Base-by-base conservation (phyloP, 2,113 vertebrate species). In the Oreotrochilus melanogaster region DNA sequence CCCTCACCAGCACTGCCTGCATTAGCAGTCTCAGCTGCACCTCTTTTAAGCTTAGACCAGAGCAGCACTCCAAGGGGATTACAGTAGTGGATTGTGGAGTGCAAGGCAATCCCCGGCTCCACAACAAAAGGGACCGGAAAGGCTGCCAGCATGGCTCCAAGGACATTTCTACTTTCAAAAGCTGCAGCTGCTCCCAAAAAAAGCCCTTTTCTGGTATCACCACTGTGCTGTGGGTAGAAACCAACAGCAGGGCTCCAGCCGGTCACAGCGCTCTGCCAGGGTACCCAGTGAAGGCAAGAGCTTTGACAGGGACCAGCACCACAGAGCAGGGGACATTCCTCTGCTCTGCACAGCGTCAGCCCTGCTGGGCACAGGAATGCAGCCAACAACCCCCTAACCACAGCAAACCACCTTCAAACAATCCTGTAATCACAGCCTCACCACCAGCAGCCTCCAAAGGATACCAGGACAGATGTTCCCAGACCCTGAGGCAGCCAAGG, bases 11-110 rank as follows among this genome's bases (percentile, higher is more conserved):
- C 37, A 21, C 91, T 30, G 79, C 75, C 84, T 66, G 66, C 81
- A 95, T 95, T 91, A 92, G 81, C 89, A 94, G 92, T 95, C 94
- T 87, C 91, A 54, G 87, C 76, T 74, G 53, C 61, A 86, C 48
- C 57, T 51, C 91, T 84, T 64, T 72, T 42, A 37, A 72, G 11
- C 57, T 88, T 50, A 66, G 81, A 69, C 66, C 91, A 84, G 84
- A 91, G 58, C 66, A 82, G 83, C 66, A 45, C 81, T 92, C 73
- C 93, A 89, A 82, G 62, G 82, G n/a, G 78, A 91, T 95, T 89
- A 95, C 89, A 95, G 91, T 81, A 54, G 86, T 42, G 86, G 80
- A 93, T 92, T 97, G 96, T 91, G 31, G 91, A 95, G 79, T 25
- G 61, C 91, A 86, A 94, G 88, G 83, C 94, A 92, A 88, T 83